Evolutionary conservation across 1,140 invertebrate genomes (phyloP).

Genomic region (Drosophila cardini): DNA sequence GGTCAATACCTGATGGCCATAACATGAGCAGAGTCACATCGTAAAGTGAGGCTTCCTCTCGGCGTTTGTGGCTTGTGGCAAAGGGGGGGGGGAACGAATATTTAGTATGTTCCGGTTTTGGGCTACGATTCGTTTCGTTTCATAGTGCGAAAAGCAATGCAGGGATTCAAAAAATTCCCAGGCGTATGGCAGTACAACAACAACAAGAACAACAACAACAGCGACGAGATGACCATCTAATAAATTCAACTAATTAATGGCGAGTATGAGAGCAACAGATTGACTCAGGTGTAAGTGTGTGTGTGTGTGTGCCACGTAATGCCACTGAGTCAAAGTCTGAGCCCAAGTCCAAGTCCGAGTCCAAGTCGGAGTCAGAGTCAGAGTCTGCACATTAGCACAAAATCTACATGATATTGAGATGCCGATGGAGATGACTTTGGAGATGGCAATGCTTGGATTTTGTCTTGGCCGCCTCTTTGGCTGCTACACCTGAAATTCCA

Average conservation of each 20-base stretch:
- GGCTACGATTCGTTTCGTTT: slow-evolving; percentile 32
- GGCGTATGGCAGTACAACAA: slow-evolving; percentile 63
- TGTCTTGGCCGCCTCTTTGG: slow-evolving; percentile 39
- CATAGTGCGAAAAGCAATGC: slow-evolving; percentile 78
- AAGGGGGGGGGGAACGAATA: slow-evolving; percentile 28
- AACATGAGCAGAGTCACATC: slow-evolving; percentile 36
- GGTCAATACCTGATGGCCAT: slow-evolving; percentile 63
- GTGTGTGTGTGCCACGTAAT: slow-evolving; percentile 6
- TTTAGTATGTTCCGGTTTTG: slow-evolving; percentile 44
- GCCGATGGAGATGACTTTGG: slow-evolving; percentile 49
- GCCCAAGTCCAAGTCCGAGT: neutral
- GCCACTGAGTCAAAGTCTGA: neutral
- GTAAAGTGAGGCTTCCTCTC: slow-evolving; percentile 1
- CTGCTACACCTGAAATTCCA: slow-evolving; percentile 66
- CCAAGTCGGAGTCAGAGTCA: neutral
- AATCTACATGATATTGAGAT: slow-evolving; percentile 85
- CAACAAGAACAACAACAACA: neutral
- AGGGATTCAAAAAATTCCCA: slow-evolving; percentile 80
- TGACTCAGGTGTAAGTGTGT: slow-evolving; percentile 46
- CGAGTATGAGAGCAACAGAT: slow-evolving; percentile 81
- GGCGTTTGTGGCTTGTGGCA: neutral
- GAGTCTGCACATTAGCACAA: slow-evolving; percentile 80
- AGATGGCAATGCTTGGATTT: slow-evolving; percentile 23
- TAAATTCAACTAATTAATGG: slow-evolving; percentile 84
- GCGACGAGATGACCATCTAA: slow-evolving; percentile 78